These are phyloP conservation scores for Eulithis testata DNA, from an alignment of 2,888 invertebrate genomes.

Conservation along the genomic window DNA sequence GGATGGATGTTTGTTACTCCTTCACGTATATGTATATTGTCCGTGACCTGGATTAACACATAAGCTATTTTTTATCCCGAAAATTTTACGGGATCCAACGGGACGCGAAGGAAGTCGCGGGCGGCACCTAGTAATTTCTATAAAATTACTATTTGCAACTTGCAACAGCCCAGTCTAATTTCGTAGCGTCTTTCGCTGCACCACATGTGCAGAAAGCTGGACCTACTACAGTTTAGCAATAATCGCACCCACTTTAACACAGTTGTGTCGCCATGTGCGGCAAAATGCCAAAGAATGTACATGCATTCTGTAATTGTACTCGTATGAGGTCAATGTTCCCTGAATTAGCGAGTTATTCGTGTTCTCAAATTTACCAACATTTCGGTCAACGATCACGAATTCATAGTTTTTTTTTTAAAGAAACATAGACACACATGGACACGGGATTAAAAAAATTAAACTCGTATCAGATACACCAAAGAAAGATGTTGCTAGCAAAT, in stretches of 20 bases:
- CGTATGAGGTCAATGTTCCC: conserved; percentile 47
- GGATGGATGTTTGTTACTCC: too few relatives aligned
- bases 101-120: too few relatives aligned
- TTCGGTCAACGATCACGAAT: conserved; percentile 32
- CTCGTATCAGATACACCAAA: too few relatives aligned
- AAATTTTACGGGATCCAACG: too few relatives aligned
- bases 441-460: background rate
- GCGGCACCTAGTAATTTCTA: too few relatives aligned
- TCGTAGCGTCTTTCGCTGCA: background rate
- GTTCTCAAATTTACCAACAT: conserved; percentile 34
- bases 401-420: conserved; percentile 12
- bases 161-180: conserved; percentile 17
- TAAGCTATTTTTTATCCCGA: too few relatives aligned
- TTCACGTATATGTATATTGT: too few relatives aligned
- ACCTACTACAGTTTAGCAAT: conserved; percentile 43
- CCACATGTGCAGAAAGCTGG: conserved; percentile 1
- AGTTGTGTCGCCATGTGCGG: conserved; percentile 49
- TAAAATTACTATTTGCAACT: too few relatives aligned
- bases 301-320: conserved; percentile 47
- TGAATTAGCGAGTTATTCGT: conserved; percentile 45
- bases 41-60: too few relatives aligned
- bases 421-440: background rate
- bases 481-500: too few relatives aligned
- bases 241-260: conserved; percentile 50
- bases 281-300: conserved; percentile 54